A percentile compares a stretch with the other conserved stretches of the same genome.
These are phyloP conservation scores for Styela clava DNA, from an alignment of 23 tunicate species.

Conservation along the genomic window DNA sequence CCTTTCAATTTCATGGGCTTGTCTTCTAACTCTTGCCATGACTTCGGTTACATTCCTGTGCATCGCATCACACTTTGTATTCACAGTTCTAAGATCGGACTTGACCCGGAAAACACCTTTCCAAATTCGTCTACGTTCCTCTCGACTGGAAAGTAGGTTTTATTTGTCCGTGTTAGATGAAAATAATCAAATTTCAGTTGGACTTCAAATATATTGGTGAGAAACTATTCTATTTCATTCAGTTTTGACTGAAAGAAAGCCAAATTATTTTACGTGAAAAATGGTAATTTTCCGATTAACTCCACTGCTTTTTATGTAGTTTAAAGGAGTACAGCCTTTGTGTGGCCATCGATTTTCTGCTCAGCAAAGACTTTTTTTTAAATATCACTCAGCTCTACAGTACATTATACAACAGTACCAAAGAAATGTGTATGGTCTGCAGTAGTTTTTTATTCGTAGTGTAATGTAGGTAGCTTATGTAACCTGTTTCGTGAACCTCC, in stretches of 20 bases:
- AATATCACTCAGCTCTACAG: no score
- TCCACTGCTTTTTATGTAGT: no score
- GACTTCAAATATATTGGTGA: background rate
- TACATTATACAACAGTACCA: no score
- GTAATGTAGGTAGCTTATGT: no score
- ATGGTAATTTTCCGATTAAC: no score
- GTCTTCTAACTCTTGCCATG: constrained; percentile 23
- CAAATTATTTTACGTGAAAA: background rate
- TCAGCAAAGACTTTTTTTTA: no score
- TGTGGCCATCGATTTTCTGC: no score
- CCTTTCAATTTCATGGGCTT: constrained; percentile 36
- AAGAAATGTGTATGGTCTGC: no score
- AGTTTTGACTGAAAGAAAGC: no score
- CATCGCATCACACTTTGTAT: constrained; percentile 17
- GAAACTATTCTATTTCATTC: background rate
- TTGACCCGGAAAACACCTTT: constrained; percentile 36
- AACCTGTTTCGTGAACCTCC: no score
- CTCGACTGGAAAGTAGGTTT: constrained; percentile 32
- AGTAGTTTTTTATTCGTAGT: no score
- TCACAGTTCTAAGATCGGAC: constrained; percentile 14
- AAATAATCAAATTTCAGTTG: background rate
- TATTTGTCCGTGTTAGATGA: background rate
- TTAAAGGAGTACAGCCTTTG: no score
- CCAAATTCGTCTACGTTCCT: constrained; percentile 33
- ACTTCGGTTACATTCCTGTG: constrained; percentile 28